Evolutionary conservation across 2,113 vertebrate genomes (phyloP).

Genomic region (Garra rufa): DNA sequence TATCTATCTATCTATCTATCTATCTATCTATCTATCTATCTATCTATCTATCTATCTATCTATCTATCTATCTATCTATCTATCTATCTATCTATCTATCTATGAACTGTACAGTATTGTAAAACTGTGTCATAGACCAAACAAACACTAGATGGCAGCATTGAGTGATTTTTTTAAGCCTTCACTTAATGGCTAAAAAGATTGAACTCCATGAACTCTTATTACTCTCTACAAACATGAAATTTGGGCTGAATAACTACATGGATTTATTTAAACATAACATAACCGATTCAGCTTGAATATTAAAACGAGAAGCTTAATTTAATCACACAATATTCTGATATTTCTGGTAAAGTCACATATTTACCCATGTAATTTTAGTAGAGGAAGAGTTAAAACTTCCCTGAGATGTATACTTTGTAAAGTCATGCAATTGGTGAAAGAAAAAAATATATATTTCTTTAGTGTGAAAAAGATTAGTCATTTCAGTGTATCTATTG

Average conservation of each 20-base stretch:
- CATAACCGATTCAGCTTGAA: not conserved
- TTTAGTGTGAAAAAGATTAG: not conserved
- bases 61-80: slow-evolving; percentile 21
- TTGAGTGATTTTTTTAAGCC: not conserved
- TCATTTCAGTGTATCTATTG: not conserved
- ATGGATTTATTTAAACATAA: not conserved
- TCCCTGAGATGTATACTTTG: not conserved
- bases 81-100: not conserved
- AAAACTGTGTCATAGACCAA: not conserved
- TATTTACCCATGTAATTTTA: too few species aligned
- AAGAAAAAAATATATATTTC: too few species aligned
- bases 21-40: not conserved
- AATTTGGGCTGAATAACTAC: not conserved
- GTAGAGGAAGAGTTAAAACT: not conserved
- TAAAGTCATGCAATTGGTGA: too few species aligned
- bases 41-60: slow-evolving; percentile 17
- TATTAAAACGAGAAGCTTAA: not conserved
- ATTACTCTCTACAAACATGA: not conserved
- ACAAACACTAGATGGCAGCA: slow-evolving; percentile 37
- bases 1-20: not conserved
- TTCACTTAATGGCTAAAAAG: not conserved
- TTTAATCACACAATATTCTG: not conserved
- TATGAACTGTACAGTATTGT: not conserved
- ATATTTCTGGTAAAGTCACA: not conserved
- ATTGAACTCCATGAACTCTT: not conserved